Percentiles rank a stretch among this genome's conserved stretches.
phyloP scores from a whole-genome alignment of 1,140 invertebrate species.

The Ridgeia piscesae region DNA sequence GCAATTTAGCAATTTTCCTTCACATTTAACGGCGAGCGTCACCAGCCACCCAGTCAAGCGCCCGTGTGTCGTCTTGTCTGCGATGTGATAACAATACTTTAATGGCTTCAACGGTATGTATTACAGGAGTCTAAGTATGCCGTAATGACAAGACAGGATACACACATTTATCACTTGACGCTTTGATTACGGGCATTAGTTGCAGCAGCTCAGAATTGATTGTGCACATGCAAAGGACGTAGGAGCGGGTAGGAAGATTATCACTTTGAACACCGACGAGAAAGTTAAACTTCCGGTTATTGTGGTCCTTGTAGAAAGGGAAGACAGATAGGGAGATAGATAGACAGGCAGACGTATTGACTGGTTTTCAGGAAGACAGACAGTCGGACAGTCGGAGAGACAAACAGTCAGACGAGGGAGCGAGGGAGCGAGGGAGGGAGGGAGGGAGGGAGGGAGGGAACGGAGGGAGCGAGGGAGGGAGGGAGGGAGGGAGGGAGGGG shows the following conservation, averaged over 20 bases:
- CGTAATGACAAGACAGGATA: neutral
- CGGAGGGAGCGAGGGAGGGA: too few species aligned
- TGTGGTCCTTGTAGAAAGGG: neutral
- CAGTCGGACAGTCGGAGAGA: too few species aligned
- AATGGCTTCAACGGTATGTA: neutral
- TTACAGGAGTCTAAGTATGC: neutral
- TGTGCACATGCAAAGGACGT: neutral
- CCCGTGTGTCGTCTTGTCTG: neutral
- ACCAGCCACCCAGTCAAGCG: neutral
- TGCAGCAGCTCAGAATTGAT: neutral
- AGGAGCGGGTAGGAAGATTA: neutral
- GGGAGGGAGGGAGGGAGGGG: too few species aligned
- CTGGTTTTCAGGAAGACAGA: too few species aligned
- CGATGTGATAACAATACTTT: neutral
- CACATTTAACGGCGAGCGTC: neutral
- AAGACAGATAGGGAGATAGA: neutral
- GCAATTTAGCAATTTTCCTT: neutral
- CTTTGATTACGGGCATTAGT: neutral
- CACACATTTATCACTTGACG: neutral
- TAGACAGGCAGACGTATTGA: too few species aligned
- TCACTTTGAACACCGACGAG: neutral
- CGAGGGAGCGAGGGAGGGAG: too few species aligned
- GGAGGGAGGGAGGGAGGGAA: too few species aligned
- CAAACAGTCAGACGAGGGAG: too few species aligned
- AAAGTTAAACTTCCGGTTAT: neutral